Evolutionary conservation across 2,797 vertebrate genomes (phyloP).

Genomic region (Macroramphosus scolopax): DNA sequence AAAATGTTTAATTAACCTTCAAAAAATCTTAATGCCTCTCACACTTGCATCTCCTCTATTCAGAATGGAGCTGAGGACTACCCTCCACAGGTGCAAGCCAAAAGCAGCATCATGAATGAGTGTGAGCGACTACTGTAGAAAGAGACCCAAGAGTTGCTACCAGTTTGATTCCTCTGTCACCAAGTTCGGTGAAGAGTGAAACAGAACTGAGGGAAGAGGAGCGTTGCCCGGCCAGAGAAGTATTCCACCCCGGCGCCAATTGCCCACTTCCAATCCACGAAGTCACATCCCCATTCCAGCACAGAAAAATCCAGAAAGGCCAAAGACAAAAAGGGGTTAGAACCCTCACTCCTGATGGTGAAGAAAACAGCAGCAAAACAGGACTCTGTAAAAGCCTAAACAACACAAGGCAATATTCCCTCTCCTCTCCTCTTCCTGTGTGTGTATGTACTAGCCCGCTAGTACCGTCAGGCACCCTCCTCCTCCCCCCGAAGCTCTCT

Average conservation of each 20-base stretch:
- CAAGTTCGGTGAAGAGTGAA: constrained; percentile 32
- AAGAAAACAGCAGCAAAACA: constrained; percentile 42
- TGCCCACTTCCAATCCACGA: constrained; percentile 63
- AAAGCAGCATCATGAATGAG: constrained; percentile 45
- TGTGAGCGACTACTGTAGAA: constrained; percentile 16
- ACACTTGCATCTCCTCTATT: constrained; percentile 14
- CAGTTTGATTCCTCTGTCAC: constrained; percentile 26
- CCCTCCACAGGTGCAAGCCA: constrained; percentile 54
- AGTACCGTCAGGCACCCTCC: constrained; percentile 63
- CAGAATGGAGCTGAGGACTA: constrained; percentile 38
- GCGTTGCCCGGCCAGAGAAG: constrained; percentile 46
- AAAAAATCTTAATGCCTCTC: background rate
- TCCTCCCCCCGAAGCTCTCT: constrained; percentile 52
- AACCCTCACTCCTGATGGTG: constrained; percentile 58
- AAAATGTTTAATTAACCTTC: constrained; percentile 7
- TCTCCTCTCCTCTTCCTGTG: constrained; percentile 71
- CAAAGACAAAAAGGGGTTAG: constrained; percentile 21
- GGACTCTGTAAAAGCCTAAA: constrained; percentile 54
- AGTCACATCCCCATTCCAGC: constrained; percentile 46
- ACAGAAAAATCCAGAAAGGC: constrained; percentile 47
- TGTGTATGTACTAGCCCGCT: constrained; percentile 61
- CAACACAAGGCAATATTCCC: constrained; percentile 66
- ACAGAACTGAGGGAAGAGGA: constrained; percentile 23
- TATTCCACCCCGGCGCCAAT: constrained; percentile 42
- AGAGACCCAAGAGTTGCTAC: constrained; percentile 17